phyloP scores from a whole-genome alignment of 2,888 invertebrate genomes.

The Drosophila anomalipes region DNA sequence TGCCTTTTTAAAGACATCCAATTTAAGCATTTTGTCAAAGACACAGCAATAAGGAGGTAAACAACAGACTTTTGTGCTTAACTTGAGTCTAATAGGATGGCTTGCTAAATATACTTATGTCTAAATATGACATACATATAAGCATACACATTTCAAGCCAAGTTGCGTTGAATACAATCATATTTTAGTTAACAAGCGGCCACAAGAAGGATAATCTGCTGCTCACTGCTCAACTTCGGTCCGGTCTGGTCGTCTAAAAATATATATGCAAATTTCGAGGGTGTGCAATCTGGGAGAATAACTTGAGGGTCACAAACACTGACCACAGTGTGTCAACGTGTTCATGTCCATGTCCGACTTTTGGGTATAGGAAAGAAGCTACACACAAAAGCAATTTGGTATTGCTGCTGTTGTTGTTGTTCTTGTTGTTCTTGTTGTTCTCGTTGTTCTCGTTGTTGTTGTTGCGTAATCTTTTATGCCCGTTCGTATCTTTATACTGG shows the following conservation, averaged over 20 bases:
- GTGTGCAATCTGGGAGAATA: neutral
- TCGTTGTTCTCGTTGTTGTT: constrained; percentile 24
- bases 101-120: constrained; percentile 2
- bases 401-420: constrained; percentile 9
- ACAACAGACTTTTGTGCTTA: constrained; percentile 1
- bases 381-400: constrained; percentile 35
- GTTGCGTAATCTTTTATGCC: constrained; percentile 55
- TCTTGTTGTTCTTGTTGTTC: neutral
- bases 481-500: constrained; percentile 39
- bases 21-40: neutral
- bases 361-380: constrained; percentile 1
- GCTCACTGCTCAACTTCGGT: neutral
- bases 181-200: constrained; percentile 56
- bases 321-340: constrained; percentile 45
- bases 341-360: constrained; percentile 10
- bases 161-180: constrained; percentile 59
- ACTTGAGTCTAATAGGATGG: neutral
- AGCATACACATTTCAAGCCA: constrained; percentile 51
- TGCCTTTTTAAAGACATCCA: neutral
- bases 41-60: neutral
- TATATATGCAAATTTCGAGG: constrained; percentile 48
- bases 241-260: constrained; percentile 4
- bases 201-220: constrained; percentile 28
- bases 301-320: constrained; percentile 9
- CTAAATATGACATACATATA: constrained; percentile 4